Base-by-base conservation (phyloP, 2,797 vertebrate species). In the Chrosomus eos region DNA sequence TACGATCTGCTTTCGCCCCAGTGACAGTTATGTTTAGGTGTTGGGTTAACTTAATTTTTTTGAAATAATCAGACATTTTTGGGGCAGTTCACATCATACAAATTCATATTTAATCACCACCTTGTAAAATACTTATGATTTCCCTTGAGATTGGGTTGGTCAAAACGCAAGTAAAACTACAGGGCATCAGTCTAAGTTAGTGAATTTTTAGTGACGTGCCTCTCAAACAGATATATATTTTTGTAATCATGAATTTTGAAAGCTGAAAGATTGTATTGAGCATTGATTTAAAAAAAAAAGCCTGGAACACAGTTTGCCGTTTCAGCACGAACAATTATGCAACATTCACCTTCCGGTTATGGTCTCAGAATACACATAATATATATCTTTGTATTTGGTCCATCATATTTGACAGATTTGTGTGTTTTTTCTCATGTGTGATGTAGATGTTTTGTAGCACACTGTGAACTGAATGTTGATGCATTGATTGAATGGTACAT, bases 371-470 rank as follows among this genome's bases (percentile, higher is more conserved):
- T 51, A 45, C 14, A 45, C 43, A 45, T 45, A 45, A 45, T 48
- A 48, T 45, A 5, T 48, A 5, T 48, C 45, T 48, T 53, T 53
- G 48, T 55, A 55, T 55, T 80, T 88, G 89, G 87, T 91, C 88
- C 74, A 14, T 89, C 87, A 87, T 84, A 88, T 90, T 88, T 93
- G 93, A 93, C 88, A 90, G 89, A 92, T 87, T 72, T 90, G 88
- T 90, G 90, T 89, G 88, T 60, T 48, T 85, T 6, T 67, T 58
- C 21, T 80, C 33, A 51, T 16, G 13, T 76, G 48, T 66, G 38
- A 72, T 36, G 58, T 75, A 64, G 73, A 60, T 43, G 38, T 74
- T 40, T 40, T n/a, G 23, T 76, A 76, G 62, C 48, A 51, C 55
- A 72, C 58, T 79, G 79, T 67, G 74, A 78, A 53, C 45, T 79